These are phyloP conservation scores for Paracentrotus lividus DNA, from an alignment of 53 echinoderm and acorn worm species.

Conservation along the genomic window DNA sequence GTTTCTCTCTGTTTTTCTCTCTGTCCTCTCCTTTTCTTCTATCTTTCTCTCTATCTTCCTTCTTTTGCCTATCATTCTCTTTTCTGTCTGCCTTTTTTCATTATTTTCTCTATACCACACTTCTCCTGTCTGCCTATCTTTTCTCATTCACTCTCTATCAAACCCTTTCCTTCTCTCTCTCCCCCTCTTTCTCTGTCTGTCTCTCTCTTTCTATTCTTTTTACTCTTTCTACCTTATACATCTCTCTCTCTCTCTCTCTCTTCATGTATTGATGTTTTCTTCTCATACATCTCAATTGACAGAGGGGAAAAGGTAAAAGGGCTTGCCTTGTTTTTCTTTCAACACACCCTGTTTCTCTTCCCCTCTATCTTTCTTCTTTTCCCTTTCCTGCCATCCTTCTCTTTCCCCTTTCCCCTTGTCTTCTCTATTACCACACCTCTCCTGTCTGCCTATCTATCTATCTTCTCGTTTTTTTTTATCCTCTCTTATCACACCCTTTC, in stretches of 20 bases:
- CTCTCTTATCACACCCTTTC: not conserved
- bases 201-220: not conserved
- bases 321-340: not conserved
- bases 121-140: too few relatives aligned
- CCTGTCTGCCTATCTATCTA: not conserved
- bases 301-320: conserved; percentile 60
- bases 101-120: not conserved
- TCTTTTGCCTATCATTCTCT: not conserved
- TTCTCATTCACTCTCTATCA: not conserved
- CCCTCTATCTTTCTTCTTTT: not conserved
- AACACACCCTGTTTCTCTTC: not conserved
- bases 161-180: not conserved
- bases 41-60: not conserved
- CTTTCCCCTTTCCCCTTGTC: not conserved
- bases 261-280: too few relatives aligned
- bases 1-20: not conserved
- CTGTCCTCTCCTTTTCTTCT: not conserved
- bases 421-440: not conserved
- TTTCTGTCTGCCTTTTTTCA: not conserved
- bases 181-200: not conserved
- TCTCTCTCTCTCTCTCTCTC: not conserved
- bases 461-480: not conserved
- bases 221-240: not conserved
- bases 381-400: not conserved
- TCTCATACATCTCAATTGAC: conserved; percentile 53